Evolutionary conservation across 2,888 invertebrate species (phyloP), one percentile per base, ranked within the genome.

Genomic region (Leucophenga montana): DNA sequence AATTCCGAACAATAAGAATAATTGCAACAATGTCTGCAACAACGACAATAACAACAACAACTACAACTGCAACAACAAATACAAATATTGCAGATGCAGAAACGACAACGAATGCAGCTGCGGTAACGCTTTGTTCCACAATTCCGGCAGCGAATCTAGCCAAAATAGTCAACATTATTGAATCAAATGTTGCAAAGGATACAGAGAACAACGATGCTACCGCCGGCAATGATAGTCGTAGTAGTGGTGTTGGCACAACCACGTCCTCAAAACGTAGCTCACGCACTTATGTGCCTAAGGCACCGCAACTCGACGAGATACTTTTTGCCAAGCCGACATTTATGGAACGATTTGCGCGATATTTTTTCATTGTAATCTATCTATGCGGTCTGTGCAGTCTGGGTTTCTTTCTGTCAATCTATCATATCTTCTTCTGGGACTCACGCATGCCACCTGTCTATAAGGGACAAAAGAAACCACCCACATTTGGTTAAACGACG

Each of bases 401-500:
- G 39, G 88, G 88, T 16, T 85, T 88, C 72, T 75, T 86, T 27
- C 78, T 88, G 1, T 88, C 88, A 46, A 81, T 88, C 70, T 88
- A 88, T 70, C 87, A 87, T 71, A 75, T 88, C 50, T 88, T 88
- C 74, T 87, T 88, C 74, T 88, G 88, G 88, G 88, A 88, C 70
- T 88, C 88, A 0, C 81, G 83, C 48, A 88, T 88, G 88, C 88
- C 88, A 44, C 88, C 88, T n/a, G 83, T 88, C 46, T 87, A 82
- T 70, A 88, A 87, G 74, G 81, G 86, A 1, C 78, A 73, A n/a
- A 79, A 88, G 78, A 86, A 88, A 65, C 68, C 79, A 11, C 75
- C 76, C 14, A 71, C 73, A 48, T 78, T 84, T 67, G 79, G 81
- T 44, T 84, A 84, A 18, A 11, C 16, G 11, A 39, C 27, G 4